A percentile compares a stretch with the other conserved stretches of the same genome.
These are phyloP conservation scores for Zootermopsis nevadensis DNA, from an alignment of 2,888 invertebrate genomes.

Conservation along the genomic window DNA sequence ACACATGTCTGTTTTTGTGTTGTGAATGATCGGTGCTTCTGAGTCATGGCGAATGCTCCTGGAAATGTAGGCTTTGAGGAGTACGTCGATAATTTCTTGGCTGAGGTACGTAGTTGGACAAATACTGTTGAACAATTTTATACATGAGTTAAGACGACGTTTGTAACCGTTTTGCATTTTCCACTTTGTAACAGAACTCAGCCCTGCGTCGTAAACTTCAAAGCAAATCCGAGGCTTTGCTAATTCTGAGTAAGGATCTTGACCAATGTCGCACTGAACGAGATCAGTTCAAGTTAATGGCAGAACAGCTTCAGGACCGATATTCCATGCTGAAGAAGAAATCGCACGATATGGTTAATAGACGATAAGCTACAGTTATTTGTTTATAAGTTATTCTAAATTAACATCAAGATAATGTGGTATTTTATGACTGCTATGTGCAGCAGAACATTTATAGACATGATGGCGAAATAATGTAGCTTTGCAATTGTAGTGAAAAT, in stretches of 20 bases:
- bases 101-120: constrained; percentile 59
- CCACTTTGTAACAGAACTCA: constrained; percentile 65
- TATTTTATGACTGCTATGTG: no score
- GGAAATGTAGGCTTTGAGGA: constrained; percentile 58
- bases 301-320: constrained; percentile 77
- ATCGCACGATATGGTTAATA: constrained; percentile 52
- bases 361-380: no score
- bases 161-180: not conserved
- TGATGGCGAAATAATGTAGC: no score
- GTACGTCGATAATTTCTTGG: constrained; percentile 64
- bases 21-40: not conserved
- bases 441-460: no score
- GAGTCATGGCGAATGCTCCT: not conserved
- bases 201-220: constrained; percentile 78
- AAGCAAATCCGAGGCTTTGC: constrained; percentile 83
- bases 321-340: constrained; percentile 65
- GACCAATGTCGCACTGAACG: constrained; percentile 82
- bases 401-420: no score
- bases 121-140: not conserved
- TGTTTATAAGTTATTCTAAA: no score
- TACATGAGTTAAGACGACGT: not conserved
- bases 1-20: no score
- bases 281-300: constrained; percentile 83
- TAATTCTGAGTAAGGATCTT: constrained; percentile 81
- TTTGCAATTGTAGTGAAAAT: no score